Evolutionary conservation across 2,888 invertebrate species (phyloP).

Genomic region (Brachyopa scutellaris): DNA sequence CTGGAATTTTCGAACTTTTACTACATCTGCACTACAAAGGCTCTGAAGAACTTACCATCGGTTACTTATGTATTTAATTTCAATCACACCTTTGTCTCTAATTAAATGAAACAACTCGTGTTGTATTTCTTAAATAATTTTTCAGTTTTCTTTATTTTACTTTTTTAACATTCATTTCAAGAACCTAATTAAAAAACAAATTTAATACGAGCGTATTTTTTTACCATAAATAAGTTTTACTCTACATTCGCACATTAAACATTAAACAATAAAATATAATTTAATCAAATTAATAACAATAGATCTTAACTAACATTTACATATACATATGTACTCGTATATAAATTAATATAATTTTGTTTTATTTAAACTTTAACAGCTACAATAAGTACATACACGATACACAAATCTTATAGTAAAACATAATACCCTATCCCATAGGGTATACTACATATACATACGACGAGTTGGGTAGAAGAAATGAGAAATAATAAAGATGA

Average conservation of each 20-base stretch:
- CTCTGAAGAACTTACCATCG: too few species aligned
- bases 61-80: too few species aligned
- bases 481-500: too few species aligned
- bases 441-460: too few species aligned
- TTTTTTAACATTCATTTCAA: conserved; percentile 25
- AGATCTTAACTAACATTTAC: neutral
- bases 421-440: too few species aligned
- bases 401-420: too few species aligned
- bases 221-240: neutral
- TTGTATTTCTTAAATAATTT: conserved; percentile 1
- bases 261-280: conserved; percentile 1
- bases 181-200: conserved; percentile 5
- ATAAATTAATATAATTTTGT: conserved; percentile 4
- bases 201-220: too few species aligned
- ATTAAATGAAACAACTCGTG: neutral
- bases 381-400: conserved; percentile 12
- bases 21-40: too few species aligned
- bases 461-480: too few species aligned
- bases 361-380: conserved; percentile 13
- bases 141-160: conserved; percentile 4
- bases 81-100: too few species aligned
- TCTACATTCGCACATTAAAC: conserved; percentile 16
- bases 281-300: conserved; percentile 1
- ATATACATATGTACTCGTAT: too few species aligned
- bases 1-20: too few species aligned